These are phyloP conservation scores for Podiceps cristatus DNA, from an alignment of 2,113 vertebrate genomes.

Conservation along the genomic window DNA sequence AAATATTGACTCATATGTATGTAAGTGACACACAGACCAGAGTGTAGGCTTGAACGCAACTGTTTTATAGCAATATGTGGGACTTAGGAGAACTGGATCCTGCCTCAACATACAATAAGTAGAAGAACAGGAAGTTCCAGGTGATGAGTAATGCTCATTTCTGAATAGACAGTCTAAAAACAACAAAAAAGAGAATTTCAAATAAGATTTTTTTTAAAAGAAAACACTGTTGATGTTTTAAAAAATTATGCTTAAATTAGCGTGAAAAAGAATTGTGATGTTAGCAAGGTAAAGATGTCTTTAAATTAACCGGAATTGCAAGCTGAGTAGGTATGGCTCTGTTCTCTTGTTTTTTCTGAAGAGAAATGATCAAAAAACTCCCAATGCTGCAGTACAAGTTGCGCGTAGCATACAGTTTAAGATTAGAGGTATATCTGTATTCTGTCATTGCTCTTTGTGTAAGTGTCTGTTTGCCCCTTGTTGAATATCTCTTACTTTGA, in stretches of 20 bases:
- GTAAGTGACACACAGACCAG: not conserved
- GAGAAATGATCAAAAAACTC: not conserved
- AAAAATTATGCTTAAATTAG: not conserved
- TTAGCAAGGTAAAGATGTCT: not conserved
- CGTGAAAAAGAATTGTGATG: not conserved
- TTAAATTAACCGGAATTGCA: not conserved
- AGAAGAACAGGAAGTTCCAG: not conserved
- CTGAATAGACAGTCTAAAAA: not conserved
- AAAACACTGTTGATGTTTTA: not conserved
- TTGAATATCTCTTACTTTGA: not conserved
- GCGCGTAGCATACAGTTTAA: not conserved
- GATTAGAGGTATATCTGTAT: not conserved
- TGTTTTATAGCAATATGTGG: not conserved
- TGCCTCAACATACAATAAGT: not conserved
- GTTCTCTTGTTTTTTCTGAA: not conserved
- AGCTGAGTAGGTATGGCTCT: not conserved
- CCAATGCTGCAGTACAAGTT: not conserved
- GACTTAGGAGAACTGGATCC: not conserved
- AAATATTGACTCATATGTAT: not conserved
- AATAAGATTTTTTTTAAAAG: not conserved
- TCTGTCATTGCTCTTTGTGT: not conserved
- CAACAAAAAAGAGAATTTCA: not conserved
- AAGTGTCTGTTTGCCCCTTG: conserved; percentile 1
- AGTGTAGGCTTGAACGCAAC: not conserved
- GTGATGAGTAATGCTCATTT: not conserved